A percentile compares a stretch with the other conserved stretches of the same genome.
Conservation (phyloP, 2,888 invertebrate genomes). For the Spatulosminthurus flaviceps region DNA sequence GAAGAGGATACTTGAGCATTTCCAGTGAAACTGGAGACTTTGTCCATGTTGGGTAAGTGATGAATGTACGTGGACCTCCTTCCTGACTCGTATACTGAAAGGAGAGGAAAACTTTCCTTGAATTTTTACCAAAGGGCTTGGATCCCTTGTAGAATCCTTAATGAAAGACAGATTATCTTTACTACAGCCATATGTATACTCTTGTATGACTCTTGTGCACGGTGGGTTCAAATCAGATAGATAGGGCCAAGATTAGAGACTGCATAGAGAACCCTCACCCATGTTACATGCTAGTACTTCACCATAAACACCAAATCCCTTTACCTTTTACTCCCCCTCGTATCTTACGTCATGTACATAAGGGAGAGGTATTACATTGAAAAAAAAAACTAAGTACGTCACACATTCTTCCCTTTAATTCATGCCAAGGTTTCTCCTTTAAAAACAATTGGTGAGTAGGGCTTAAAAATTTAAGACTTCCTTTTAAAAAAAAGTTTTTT, state of each 20-base stretch:
- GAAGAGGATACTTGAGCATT: constrained; percentile 47
- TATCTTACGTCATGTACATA: neutral
- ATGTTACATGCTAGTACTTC: too few species aligned
- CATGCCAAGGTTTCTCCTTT: constrained; percentile 27
- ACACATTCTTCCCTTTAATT: constrained; percentile 25
- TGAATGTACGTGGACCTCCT: constrained; percentile 52
- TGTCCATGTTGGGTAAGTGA: constrained; percentile 48
- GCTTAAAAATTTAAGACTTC: neutral
- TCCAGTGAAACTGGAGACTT: constrained; percentile 48
- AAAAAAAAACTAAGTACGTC: constrained; percentile 4
- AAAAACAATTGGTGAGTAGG: constrained; percentile 5
- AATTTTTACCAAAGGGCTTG: constrained; percentile 52
- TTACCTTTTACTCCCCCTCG: neutral
- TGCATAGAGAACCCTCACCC: neutral
- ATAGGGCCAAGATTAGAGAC: neutral
- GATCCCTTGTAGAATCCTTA: constrained; percentile 50
- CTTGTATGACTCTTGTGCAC: neutral
- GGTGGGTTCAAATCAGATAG: neutral
- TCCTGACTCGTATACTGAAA: constrained; percentile 45
- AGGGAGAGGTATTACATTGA: neutral
- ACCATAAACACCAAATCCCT: constrained; percentile 29
- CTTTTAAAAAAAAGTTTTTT: neutral
- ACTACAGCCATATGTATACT: too few species aligned
- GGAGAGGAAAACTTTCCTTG: constrained; percentile 44
- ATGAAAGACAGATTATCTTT: constrained; percentile 46